A percentile compares a stretch with the other conserved stretches of the same genome.
Evolutionary conservation across 2,888 invertebrate species (phyloP).

Genomic region (Lomographa bimaculata): DNA sequence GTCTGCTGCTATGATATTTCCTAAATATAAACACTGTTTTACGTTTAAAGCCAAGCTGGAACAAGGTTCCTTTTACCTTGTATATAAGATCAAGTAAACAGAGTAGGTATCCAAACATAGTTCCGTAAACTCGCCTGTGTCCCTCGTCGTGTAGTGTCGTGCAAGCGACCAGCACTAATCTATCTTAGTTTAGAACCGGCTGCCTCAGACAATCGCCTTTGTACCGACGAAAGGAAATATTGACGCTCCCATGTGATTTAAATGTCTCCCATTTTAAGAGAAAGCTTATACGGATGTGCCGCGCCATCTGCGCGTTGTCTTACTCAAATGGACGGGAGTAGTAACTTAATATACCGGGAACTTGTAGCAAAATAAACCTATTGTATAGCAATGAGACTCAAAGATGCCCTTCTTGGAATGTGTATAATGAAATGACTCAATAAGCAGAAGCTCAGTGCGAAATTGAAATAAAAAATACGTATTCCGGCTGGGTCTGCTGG

Average conservation of each 20-base stretch:
- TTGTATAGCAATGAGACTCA: conserved; percentile 64
- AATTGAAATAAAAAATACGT: conserved; percentile 70
- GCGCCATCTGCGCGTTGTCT: conserved; percentile 76
- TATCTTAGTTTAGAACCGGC: conserved; percentile 69
- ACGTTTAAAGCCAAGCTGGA: neutral
- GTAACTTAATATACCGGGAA: conserved; percentile 64
- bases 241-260: conserved; percentile 76
- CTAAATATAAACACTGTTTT: neutral
- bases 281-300: conserved; percentile 75
- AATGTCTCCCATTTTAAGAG: conserved; percentile 79
- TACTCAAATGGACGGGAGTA: conserved; percentile 70
- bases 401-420: conserved; percentile 49
- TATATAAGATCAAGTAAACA: conserved; percentile 37
- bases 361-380: conserved; percentile 66
- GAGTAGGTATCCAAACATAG: conserved; percentile 47
- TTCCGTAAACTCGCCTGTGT: conserved; percentile 43
- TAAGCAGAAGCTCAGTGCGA: conserved; percentile 60
- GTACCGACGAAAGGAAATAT: conserved; percentile 74
- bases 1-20: conserved; percentile 1
- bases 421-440: conserved; percentile 51
- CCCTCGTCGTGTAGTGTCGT: conserved; percentile 39
- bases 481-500: conserved; percentile 70
- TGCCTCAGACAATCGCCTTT: conserved; percentile 62
- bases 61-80: conserved; percentile 13
- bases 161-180: conserved; percentile 60